Percentiles rank a stretch among this genome's conserved stretches.
Conservation (phyloP, 2,888 invertebrate genomes). For the Philereme vetulata region DNA sequence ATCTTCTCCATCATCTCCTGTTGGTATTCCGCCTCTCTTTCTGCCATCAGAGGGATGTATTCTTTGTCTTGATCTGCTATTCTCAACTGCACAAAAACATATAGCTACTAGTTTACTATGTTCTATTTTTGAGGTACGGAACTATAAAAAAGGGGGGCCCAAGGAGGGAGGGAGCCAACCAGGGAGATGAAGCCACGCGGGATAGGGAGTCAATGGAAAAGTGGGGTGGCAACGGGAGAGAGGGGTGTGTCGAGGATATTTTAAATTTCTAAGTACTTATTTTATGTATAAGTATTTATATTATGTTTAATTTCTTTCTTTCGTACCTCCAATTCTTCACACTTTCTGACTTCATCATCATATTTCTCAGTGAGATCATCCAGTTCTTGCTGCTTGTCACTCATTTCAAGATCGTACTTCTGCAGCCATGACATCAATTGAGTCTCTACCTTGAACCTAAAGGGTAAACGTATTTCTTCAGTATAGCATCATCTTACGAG, state of each 20-base stretch:
- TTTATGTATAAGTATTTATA: too few relatives aligned
- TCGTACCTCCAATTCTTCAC: conserved; percentile 72
- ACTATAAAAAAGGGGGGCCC: too few relatives aligned
- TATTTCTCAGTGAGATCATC: conserved; percentile 78
- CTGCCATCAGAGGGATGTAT: conserved; percentile 82
- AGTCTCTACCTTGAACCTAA: conserved; percentile 81
- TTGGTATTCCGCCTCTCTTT: conserved; percentile 83
- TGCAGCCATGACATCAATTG: conserved; percentile 83
- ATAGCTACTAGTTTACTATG: neutral
- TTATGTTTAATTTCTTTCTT: neutral
- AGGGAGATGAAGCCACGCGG: too few relatives aligned
- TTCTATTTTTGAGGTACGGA: neutral
- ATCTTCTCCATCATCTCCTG: conserved; percentile 79
- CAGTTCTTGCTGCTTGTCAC: conserved; percentile 80
- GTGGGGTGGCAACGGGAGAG: too few relatives aligned
- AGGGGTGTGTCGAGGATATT: too few relatives aligned
- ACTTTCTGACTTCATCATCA: conserved; percentile 73
- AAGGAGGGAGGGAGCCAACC: too few relatives aligned
- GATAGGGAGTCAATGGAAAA: too few relatives aligned
- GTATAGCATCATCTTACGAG: too few relatives aligned
- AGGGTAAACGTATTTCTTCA: neutral
- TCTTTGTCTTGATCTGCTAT: conserved; percentile 41
- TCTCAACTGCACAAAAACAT: conserved; percentile 4
- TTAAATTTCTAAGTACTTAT: too few relatives aligned
- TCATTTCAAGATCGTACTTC: conserved; percentile 85